Evolutionary conservation across 1,140 invertebrate species (phyloP).

Genomic region (Achatina immaculata): DNA sequence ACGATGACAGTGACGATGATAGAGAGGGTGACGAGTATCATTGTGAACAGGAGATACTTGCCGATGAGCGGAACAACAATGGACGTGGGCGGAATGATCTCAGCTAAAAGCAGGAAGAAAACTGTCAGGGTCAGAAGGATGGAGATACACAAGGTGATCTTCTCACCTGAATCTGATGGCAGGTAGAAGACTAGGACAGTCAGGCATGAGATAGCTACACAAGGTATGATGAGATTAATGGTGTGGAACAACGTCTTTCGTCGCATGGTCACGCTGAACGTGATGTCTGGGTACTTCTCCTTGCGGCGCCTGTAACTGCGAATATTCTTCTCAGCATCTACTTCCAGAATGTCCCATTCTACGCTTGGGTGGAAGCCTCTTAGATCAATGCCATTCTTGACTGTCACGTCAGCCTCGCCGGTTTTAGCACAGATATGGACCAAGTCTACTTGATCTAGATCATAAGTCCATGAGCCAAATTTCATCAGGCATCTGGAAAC

Average conservation of each 20-base stretch:
- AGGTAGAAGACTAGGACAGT: constrained; percentile 98
- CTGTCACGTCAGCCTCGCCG: constrained; percentile 41
- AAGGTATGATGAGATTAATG: constrained; percentile 72
- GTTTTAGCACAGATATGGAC: constrained; percentile 72
- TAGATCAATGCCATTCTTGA: constrained; percentile 65
- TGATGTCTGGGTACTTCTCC: constrained; percentile 70
- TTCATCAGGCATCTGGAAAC: constrained; percentile 79
- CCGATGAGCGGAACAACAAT: constrained; percentile 96
- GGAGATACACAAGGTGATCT: constrained; percentile 98
- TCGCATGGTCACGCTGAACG: constrained; percentile 68
- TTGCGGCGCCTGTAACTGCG: constrained; percentile 63
- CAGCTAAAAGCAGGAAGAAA: constrained; percentile 98
- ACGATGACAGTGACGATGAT: constrained; percentile 99
- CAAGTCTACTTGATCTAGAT: constrained; percentile 76
- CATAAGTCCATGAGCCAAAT: constrained; percentile 89
- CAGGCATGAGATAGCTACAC: constrained; percentile 83
- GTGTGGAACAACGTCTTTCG: constrained; percentile 75
- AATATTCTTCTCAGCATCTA: constrained; percentile 65
- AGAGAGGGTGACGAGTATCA: constrained; percentile 98
- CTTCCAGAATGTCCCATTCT: constrained; percentile 95
- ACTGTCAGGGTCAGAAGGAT: constrained; percentile 99
- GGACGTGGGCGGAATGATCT: constrained; percentile 98
- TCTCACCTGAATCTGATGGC: constrained; percentile 97
- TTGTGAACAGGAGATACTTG: constrained; percentile 99
- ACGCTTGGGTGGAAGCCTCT: constrained; percentile 79